Evolutionary conservation across 2,888 invertebrate genomes (phyloP), one percentile per base, ranked within the genome.

Genomic region (Eilema sororculum): DNA sequence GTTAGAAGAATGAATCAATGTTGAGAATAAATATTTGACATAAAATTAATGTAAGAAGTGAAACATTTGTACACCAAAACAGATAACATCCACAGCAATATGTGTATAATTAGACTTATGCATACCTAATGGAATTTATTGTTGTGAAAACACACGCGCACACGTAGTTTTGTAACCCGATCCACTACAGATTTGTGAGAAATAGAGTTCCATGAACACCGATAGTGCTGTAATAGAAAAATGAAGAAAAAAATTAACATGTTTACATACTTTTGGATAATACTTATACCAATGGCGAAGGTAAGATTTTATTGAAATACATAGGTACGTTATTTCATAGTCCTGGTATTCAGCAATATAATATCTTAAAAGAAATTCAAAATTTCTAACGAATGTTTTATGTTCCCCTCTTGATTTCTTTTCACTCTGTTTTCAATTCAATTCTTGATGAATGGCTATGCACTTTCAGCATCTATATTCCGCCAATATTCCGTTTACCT

Each of bases 51-150:
- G n/a, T n/a, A n/a, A n/a, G n/a, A 52, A 52, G 52, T n/a, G 0
- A 28, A 33, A 60, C 12, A n/a, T 10, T 30, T 8, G 28, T 30
- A 52, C 13, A 25, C 22, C 33, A 56, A 65, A 57, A 65, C 57
- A 65, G 33, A 65, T 56, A 65, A 65, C 33, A 65, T 65, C 25
- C 56, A 25, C 12, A 22, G 22, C 56, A 24, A 65, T 25, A 65
- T 56, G 33, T 57, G 57, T 24, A 16, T 24, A n/a, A 24, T 57
- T 22, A 20, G 56, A 30, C 13, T 65, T 57, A 24, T 33, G 57
- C n/a, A n/a, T n/a, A n/a, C 13, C 12, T 57, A 6, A 56, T 57
- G 71, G 74, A 77, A 79, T 78, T 62, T 72, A 61, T 67, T 77
- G 77, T 74, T 33, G 62, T 69, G 67, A 78, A 68, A 78, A 79